Base-by-base conservation (phyloP, 2,888 invertebrate genomes). In the Himalopsyche japonica region DNA sequence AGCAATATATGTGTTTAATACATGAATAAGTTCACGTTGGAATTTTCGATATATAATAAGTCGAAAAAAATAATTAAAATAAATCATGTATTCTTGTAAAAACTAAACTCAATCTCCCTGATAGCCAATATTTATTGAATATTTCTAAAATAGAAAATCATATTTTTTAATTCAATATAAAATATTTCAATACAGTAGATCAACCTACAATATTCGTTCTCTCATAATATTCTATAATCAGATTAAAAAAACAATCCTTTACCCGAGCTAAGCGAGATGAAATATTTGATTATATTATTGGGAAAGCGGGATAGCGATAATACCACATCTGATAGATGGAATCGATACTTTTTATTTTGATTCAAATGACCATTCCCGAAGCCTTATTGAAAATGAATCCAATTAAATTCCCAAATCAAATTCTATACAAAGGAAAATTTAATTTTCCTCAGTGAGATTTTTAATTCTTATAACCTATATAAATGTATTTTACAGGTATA, bases 331-430 rank as follows among this genome's bases (percentile, higher is more conserved):
- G 77, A 85, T 82, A 76, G 82, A 82, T 43, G 18, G 77, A 49
- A 32, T 85, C 82, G 82, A 76, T 80, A 79, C 79, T 79, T 34
- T 82, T 82, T 84, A 49, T 83, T 83, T 64, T 80, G 80, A 76
- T 82, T 85, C 77, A 77, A 81, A 77, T 81, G 49, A 83, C 77
- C 20, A 49, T 78, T 78, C 78, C 76, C 43, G 76, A 57, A 37
- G 77, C 80, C 80, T 82, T 76, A 49, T 85, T 82, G 82, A 80
- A 84, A 80, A 80, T 18, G 84, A 80, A 84, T 84, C 77, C 84
- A 84, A 84, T 84, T 84, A 80, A 80, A 43, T 24, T 80, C n/a
- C 64, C 34, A 76, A 83, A 83, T 70, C 79, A 83, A 83, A 83
- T 80, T 80, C 76, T 70, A 80, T 83, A 82, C 15, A 80, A 27